These are phyloP conservation scores for Meta bourneti DNA, from an alignment of 2,888 invertebrate genomes.

Conservation along the genomic window DNA sequence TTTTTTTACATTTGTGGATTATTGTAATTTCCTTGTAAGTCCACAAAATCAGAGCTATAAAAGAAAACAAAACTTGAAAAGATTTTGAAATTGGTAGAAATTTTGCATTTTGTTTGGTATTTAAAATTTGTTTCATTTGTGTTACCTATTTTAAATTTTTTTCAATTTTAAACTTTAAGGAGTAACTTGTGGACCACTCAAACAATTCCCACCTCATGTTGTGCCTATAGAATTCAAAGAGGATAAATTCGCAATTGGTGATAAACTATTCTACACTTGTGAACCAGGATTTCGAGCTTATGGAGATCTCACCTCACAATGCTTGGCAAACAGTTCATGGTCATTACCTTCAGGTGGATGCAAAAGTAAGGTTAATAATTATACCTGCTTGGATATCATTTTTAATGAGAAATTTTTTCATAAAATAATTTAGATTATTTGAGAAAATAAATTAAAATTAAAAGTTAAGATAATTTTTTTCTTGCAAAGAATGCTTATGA, in stretches of 20 bases:
- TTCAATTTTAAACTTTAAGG: slow-evolving; percentile 22
- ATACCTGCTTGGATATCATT: neutral
- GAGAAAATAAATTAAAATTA: no score
- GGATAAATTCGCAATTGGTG: slow-evolving; percentile 67
- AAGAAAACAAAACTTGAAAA: neutral
- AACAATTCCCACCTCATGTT: slow-evolving; percentile 57
- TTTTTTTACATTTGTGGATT: no score
- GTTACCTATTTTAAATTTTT: neutral
- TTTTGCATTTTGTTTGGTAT: neutral
- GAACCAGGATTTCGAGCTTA: slow-evolving; percentile 67
- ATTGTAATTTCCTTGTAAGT: no score
- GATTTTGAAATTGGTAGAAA: neutral
- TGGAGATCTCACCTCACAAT: slow-evolving; percentile 64
- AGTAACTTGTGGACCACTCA: slow-evolving; percentile 64
- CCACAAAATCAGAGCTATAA: no score
- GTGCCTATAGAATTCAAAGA: slow-evolving; percentile 48
- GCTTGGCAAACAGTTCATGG: slow-evolving; percentile 69
- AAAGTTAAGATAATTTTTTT: no score
- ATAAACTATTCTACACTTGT: slow-evolving; percentile 61
- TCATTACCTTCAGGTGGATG: slow-evolving; percentile 65
- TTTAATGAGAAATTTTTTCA: neutral
- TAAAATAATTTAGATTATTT: neutral
- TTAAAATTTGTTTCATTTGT: no score
- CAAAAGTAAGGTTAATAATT: slow-evolving; percentile 64
- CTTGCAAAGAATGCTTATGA: no score